Evolutionary conservation across 2,797 vertebrate species (phyloP).

Genomic region (Ctenopoma multispine): DNA sequence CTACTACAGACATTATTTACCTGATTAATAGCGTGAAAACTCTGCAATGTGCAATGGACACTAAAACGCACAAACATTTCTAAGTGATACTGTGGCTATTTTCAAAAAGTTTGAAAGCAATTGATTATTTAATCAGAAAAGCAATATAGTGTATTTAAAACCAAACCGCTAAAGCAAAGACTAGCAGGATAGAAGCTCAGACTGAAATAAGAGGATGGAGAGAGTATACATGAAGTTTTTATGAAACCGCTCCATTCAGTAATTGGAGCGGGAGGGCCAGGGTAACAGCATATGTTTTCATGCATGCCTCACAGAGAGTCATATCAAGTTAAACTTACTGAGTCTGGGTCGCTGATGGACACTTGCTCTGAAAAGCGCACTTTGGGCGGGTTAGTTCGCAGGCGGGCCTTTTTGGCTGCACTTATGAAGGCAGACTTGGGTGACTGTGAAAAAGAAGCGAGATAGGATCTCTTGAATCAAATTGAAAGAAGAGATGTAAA

Average conservation of each 20-base stretch:
- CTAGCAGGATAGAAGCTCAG: constrained; percentile 4
- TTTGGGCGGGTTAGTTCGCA: constrained; percentile 95
- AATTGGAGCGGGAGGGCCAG: not conserved
- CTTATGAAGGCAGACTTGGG: constrained; percentile 99
- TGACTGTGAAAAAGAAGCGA: constrained; percentile 85
- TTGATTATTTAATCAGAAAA: not conserved
- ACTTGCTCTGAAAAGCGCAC: constrained; percentile 99
- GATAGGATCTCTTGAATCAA: constrained; percentile 33
- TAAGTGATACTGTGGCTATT: constrained; percentile 11
- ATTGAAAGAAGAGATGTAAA: constrained; percentile 51
- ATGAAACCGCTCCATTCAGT: too few relatives aligned
- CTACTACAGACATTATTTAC: too few relatives aligned
- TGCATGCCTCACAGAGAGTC: constrained; percentile 23
- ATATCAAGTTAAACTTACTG: constrained; percentile 85
- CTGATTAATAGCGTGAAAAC: not conserved
- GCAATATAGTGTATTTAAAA: too few relatives aligned
- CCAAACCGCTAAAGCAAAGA: constrained; percentile 22
- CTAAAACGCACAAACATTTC: constrained; percentile 5
- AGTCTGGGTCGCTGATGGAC: constrained; percentile 93
- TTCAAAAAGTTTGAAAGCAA: constrained; percentile 23
- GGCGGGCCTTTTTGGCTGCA: constrained; percentile 96
- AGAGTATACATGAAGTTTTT: constrained; percentile 22
- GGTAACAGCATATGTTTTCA: constrained; percentile 17
- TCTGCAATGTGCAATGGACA: not conserved
- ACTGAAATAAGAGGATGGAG: constrained; percentile 25